Base-by-base conservation (phyloP, 2,797 vertebrate species). In the Antrozous pallidus region DNA sequence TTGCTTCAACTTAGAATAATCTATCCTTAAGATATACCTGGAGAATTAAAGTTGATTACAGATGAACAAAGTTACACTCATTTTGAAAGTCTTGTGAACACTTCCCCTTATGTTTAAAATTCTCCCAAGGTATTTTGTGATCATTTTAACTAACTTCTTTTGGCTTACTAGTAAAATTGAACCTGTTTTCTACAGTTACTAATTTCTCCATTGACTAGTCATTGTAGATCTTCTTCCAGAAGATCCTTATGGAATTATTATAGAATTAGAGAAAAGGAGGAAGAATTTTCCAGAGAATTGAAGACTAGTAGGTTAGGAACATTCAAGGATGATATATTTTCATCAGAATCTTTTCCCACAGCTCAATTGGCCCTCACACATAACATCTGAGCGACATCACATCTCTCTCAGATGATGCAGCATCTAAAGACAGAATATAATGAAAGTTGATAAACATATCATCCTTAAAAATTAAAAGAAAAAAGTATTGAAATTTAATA, bases 141-240 rank as follows among this genome's bases (percentile, higher is more conserved):
- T 14, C 24, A 54, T 90, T 87, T 93, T 77, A 88, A 49, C 78
- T 54, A 31, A 40, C 73, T 36, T 93, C 70, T 45, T 49, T 90
- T 85, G 74, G 26, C 20, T 71, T 94, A 12, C 5, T 49, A 47
- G 7, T 33, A 61, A 61, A 86, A 89, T 58, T 82, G 31, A 65
- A 58, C 8, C 8, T 63, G 5, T 88, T 78, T 91, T 70, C 28
- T 81, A 26, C 16, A 6, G 63, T 73, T 47, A 28, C 33, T 73
- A 38, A 47, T 80, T 79, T 70, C 31, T 70, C 42, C 24, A 8
- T 54, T 81, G 63, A 65, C 38, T 79, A 51, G 13, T 69, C 38
- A 83, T 87, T 36, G 20, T 14, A n/a, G 54, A 51, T 78, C 93
- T 92, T 88, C 92, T 58, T 70, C 26, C 33, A 45, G 51, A 93